A percentile compares a stretch with the other conserved stretches of the same genome.
phyloP scores from a whole-genome alignment of 2,113 vertebrate genomes.

The Antigone vipio region DNA sequence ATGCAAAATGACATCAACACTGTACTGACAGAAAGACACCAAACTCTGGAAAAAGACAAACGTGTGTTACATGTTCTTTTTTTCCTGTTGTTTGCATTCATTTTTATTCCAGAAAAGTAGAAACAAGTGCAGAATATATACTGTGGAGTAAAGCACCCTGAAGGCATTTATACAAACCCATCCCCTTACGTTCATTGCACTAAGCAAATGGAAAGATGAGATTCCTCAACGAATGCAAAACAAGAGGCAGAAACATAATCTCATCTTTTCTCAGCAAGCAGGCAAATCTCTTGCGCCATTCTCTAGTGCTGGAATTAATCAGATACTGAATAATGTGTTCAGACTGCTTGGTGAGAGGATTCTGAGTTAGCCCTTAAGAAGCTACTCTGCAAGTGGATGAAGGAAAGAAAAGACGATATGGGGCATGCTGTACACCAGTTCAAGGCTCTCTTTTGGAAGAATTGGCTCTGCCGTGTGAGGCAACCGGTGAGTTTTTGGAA shows the following conservation, averaged over 20 bases:
- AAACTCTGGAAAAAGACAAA: not conserved
- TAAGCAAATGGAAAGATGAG: slow-evolving; percentile 30
- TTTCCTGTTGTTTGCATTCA: not conserved
- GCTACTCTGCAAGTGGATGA: not conserved
- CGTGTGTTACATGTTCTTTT: not conserved
- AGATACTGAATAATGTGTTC: not conserved
- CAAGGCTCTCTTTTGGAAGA: slow-evolving; percentile 76
- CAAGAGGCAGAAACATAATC: slow-evolving; percentile 63
- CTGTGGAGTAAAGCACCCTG: not conserved
- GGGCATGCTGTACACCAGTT: slow-evolving; percentile 47
- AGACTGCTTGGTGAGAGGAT: not conserved
- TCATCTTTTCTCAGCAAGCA: slow-evolving; percentile 3
- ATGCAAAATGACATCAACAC: not conserved
- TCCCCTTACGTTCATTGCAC: slow-evolving; percentile 17
- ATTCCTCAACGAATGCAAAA: slow-evolving; percentile 19
- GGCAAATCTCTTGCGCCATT: slow-evolving; percentile 20
- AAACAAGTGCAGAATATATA: not conserved
- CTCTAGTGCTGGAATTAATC: slow-evolving; percentile 10
- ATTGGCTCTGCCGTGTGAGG: slow-evolving; percentile 74
- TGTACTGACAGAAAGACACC: not conserved
- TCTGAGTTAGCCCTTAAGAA: not conserved
- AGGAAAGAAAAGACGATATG: slow-evolving; percentile 34
- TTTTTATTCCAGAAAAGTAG: not conserved
- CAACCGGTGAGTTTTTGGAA: slow-evolving; percentile 68
- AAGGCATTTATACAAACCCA: slow-evolving; percentile 18